These are phyloP conservation scores for Conus canariensis DNA, from an alignment of 2,888 invertebrate species.

Conservation along the genomic window DNA sequence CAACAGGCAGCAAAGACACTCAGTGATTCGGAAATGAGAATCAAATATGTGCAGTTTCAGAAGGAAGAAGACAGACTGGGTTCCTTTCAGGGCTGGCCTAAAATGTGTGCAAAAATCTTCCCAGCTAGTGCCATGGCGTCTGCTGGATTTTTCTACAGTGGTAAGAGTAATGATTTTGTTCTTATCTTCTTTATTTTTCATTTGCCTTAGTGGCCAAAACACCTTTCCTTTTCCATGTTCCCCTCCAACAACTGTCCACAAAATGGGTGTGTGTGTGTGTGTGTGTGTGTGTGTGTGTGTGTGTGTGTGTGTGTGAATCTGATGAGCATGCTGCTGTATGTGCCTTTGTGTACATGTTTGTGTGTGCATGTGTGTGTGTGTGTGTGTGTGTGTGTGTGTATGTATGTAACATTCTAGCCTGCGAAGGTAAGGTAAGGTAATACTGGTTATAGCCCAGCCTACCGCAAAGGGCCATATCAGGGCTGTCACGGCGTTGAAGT, in stretches of 20 bases:
- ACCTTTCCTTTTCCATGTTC: neutral
- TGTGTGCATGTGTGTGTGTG: too few relatives aligned
- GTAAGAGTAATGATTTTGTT: slow-evolving; percentile 28
- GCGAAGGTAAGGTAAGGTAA: too few relatives aligned
- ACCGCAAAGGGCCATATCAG: too few relatives aligned
- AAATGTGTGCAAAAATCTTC: slow-evolving; percentile 39
- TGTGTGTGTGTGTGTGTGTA: too few relatives aligned
- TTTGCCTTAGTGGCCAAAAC: neutral
- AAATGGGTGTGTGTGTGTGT: neutral
- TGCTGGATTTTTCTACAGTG: slow-evolving; percentile 48
- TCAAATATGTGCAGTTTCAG: slow-evolving; percentile 46
- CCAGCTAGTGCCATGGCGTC: slow-evolving; percentile 38
- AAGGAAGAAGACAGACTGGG: slow-evolving; percentile 39
- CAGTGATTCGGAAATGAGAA: neutral
- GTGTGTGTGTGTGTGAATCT: neutral
- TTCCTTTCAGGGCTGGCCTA: slow-evolving; percentile 50
- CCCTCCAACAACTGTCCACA: neutral
- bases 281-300: neutral
- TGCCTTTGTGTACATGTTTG: neutral
- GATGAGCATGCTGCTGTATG: neutral
- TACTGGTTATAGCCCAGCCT: too few relatives aligned
- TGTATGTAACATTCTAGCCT: too few relatives aligned
- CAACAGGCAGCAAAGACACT: slow-evolving; percentile 16
- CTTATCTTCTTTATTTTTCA: neutral
- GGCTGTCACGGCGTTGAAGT: too few relatives aligned